Evolutionary conservation across 1,140 invertebrate genomes (phyloP).

Genomic region (Drosophila sechellia): DNA sequence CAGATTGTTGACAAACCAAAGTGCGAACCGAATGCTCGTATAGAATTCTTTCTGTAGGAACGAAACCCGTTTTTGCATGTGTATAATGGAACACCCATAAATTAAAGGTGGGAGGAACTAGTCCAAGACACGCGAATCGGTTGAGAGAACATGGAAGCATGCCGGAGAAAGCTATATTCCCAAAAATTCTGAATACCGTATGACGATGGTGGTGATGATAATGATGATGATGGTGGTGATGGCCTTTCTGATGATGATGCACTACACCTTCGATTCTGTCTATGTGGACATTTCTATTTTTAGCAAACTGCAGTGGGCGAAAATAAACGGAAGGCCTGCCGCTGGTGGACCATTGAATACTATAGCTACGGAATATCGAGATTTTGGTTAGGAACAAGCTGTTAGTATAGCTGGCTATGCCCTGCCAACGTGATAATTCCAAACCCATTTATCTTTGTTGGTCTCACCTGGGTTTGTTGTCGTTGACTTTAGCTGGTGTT

Average conservation of each 20-base stretch:
- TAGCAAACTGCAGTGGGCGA: slow-evolving; percentile 25
- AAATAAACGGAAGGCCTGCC: slow-evolving; percentile 1
- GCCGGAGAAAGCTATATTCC: slow-evolving; percentile 6
- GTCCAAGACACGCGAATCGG: slow-evolving; percentile 21
- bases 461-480: slow-evolving; percentile 34
- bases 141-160: slow-evolving; percentile 13
- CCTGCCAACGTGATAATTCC: neutral
- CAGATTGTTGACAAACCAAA: slow-evolving; percentile 13
- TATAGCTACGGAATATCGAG: slow-evolving; percentile 6
- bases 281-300: slow-evolving; percentile 37
- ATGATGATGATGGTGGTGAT: neutral
- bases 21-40: slow-evolving; percentile 14
- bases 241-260: slow-evolving; percentile 16
- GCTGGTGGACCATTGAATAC: neutral
- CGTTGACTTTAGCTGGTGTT: slow-evolving; percentile 11
- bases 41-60: slow-evolving; percentile 2
- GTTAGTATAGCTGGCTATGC: neutral
- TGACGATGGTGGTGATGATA: neutral
- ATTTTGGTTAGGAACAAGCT: slow-evolving; percentile 31
- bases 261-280: slow-evolving; percentile 1
- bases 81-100: neutral
- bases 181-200: neutral
- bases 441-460: neutral
- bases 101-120: slow-evolving; percentile 20
- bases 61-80: slow-evolving; percentile 37